Conservation (phyloP, 2,797 vertebrate species). For the Gallinago solitaria region DNA sequence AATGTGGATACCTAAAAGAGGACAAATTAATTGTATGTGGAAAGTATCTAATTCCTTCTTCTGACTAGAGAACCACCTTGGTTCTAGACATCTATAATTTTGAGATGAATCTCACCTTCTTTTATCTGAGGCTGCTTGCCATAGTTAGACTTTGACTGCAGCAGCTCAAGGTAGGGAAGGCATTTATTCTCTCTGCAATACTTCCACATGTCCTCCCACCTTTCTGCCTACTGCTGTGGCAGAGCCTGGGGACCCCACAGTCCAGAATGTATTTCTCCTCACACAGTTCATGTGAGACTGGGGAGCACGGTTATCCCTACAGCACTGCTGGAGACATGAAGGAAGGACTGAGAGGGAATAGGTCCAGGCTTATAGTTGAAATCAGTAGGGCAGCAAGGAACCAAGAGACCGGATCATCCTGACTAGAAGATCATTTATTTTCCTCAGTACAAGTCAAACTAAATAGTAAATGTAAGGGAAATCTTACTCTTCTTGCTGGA, state of each 20-base stretch:
- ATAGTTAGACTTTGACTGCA: neutral
- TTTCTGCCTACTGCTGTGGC: neutral
- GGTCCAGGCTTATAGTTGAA: neutral
- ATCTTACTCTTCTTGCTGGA: neutral
- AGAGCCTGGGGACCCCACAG: neutral
- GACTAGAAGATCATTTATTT: neutral
- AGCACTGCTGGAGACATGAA: neutral
- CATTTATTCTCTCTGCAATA: neutral
- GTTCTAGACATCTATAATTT: neutral
- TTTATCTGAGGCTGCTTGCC: neutral
- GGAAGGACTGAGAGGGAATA: fast-evolving
- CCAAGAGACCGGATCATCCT: neutral
- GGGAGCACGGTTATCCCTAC: neutral
- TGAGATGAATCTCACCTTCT: neutral
- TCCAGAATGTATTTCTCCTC: neutral
- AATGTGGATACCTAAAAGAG: neutral
- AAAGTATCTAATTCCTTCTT: neutral
- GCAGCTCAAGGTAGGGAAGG: neutral
- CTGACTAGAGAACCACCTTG: neutral
- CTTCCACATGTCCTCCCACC: neutral
- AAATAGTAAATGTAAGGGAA: neutral
- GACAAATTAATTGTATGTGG: neutral
- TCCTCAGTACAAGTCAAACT: neutral
- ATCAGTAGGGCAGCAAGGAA: neutral
- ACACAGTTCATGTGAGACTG: neutral